Evolutionary conservation across 2,888 invertebrate species (phyloP), one percentile per base, ranked within the genome.

Genomic region (Arctia plantaginis): DNA sequence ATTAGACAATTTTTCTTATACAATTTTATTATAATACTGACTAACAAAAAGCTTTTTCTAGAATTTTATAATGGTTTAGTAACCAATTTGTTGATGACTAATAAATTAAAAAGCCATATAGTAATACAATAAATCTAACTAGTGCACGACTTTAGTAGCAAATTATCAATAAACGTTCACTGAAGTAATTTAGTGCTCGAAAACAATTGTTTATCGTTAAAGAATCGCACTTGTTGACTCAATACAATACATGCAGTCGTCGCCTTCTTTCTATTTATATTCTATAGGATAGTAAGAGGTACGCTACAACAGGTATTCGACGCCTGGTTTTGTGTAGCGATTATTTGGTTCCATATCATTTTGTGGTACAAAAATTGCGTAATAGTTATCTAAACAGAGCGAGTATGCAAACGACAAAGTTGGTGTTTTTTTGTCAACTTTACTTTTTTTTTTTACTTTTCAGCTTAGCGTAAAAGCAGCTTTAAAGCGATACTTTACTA

Each of bases 181-280:
- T 44, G 67, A 33, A 35, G 59, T 65, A 72, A 72, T n/a, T 62
- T 35, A 55, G 33, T 62, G 35, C 33, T 68, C n/a, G 27, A 62
- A 66, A 71, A 68, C 72, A 66, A 70, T 47, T 23, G 66, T 59
- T 44, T 71, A 68, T 67, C 66, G 27, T 12, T 0, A 23, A 66
- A 70, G 66, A 71, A 74, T 74, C 71, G 51, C 67, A 66, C 70
- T 69, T 20, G 66, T 51, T 59, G 59, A 69, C 70, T 59, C 74
- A 67, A 74, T 71, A 30, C 51, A 59, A 39, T 66, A 66, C 70
- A 51, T 47, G 35, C 12, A 33, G 20, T 33, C 44, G 1, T 62
- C n/a, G 27, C 13, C 59, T 59, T n/a, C n/a, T 3, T 23, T 44
- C 30, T 55, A 23, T 23, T 51, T n/a, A n/a, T 44, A n/a, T 27